Evolutionary conservation across 2,797 vertebrate genomes (phyloP).

Genomic region (Chaetodon trifasciatus): DNA sequence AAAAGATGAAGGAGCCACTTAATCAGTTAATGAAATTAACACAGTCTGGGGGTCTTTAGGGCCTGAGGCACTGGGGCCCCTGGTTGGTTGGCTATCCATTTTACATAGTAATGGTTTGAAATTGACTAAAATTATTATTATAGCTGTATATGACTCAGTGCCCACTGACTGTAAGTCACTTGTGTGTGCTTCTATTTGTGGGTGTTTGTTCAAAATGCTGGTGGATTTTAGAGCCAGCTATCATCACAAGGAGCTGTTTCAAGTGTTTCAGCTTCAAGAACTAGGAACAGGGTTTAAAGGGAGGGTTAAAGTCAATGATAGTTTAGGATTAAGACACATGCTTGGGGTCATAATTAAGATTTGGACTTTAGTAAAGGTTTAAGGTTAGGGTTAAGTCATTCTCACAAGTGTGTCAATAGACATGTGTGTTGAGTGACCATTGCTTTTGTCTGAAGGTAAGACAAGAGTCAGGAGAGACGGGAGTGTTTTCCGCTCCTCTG

Average conservation of each 20-base stretch:
- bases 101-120: not conserved
- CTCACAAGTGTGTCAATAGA: not conserved
- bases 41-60: no score
- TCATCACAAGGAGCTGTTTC: not conserved
- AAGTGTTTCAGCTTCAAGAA: not conserved
- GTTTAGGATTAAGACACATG: not conserved
- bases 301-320: not conserved
- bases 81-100: not conserved
- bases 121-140: not conserved
- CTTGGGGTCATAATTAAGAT: not conserved
- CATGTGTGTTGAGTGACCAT: not conserved
- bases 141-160: not conserved
- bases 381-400: no score
- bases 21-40: not conserved
- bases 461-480: not conserved
- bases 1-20: not conserved
- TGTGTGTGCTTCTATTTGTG: not conserved
- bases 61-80: not conserved
- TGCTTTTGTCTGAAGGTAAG: conserved; percentile 1
- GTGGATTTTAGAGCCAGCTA: not conserved
- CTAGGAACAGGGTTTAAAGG: not conserved
- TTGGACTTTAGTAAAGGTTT: not conserved
- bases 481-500: not conserved
- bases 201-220: no score
- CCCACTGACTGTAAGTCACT: no score